Evolutionary conservation across 1,140 invertebrate species (phyloP).

Genomic region (Bilobella aurantiaca): DNA sequence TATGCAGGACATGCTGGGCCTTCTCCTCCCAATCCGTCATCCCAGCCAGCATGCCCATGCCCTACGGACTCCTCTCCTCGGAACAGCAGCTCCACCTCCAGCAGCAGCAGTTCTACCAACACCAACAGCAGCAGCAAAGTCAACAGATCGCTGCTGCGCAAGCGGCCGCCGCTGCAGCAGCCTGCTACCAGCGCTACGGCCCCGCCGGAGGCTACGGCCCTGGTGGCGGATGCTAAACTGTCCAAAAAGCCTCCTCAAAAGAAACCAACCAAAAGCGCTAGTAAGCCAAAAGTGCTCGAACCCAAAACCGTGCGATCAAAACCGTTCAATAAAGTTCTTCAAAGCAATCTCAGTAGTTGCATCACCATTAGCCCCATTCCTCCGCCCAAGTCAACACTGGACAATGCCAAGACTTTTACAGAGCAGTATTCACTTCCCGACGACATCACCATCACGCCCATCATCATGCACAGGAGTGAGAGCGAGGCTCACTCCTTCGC

Average conservation of each 20-base stretch:
- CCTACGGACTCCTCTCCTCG: slow-evolving; percentile 27
- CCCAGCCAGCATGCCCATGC: slow-evolving; percentile 34
- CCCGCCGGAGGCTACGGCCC: slow-evolving; percentile 18
- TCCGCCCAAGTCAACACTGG: slow-evolving; percentile 15
- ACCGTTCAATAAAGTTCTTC: no score
- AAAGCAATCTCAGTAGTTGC: no score
- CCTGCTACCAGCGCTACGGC: slow-evolving; percentile 29
- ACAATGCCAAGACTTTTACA: slow-evolving; percentile 30
- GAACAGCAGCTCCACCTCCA: slow-evolving; percentile 26
- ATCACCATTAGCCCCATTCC: slow-evolving; percentile 11
- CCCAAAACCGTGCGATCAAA: no score
- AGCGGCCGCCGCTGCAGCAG: slow-evolving; percentile 26
- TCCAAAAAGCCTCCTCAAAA: neutral
- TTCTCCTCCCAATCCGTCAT: slow-evolving; percentile 35
- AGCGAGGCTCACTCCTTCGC: slow-evolving; percentile 8
- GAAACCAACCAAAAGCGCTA: neutral
- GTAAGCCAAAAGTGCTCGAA: no score
- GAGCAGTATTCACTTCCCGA: slow-evolving; percentile 35
- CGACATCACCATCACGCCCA: slow-evolving; percentile 34
- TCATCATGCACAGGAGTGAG: slow-evolving; percentile 10
- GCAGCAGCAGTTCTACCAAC: slow-evolving; percentile 20
- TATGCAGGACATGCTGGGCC: slow-evolving; percentile 34
- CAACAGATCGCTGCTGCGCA: slow-evolving; percentile 18
- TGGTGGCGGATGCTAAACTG: slow-evolving; percentile 27
- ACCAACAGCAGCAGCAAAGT: slow-evolving; percentile 25